Percentiles rank a stretch among this genome's conserved stretches.
Conservation (phyloP, 2,797 vertebrate species). For the Rhinichthys osculus region DNA sequence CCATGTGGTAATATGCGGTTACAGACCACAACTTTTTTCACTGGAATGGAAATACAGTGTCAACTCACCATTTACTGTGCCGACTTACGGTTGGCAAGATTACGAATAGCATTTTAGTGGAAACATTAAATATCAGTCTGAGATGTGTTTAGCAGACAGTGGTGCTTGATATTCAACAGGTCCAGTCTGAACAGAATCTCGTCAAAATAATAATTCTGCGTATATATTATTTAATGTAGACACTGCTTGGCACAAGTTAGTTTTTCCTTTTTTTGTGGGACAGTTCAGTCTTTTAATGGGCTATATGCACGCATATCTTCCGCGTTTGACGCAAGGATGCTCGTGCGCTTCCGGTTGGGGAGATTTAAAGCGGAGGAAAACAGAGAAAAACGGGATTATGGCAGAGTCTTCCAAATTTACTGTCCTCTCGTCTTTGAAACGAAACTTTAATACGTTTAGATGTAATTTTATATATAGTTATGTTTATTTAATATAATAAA, state of each 20-base stretch:
- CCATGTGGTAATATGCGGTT: not conserved
- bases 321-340: too few relatives aligned
- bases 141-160: constrained; percentile 31
- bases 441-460: too few relatives aligned
- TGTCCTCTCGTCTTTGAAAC: too few relatives aligned
- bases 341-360: too few relatives aligned
- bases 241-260: not conserved
- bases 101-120: constrained; percentile 19
- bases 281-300: not conserved
- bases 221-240: not conserved
- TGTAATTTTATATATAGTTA: too few relatives aligned
- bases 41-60: constrained; percentile 32
- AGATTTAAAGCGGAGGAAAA: too few relatives aligned
- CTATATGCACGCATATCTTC: too few relatives aligned
- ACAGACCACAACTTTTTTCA: constrained; percentile 10
- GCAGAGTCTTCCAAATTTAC: too few relatives aligned
- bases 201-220: not conserved
- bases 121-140: constrained; percentile 28
- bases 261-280: not conserved
- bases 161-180: not conserved
- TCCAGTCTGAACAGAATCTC: constrained; percentile 3
- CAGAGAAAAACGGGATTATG: too few relatives aligned
- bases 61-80: constrained; percentile 21
- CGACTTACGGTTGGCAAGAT: constrained; percentile 13
- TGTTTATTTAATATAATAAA: too few relatives aligned